A percentile compares a stretch with the other conserved stretches of the same genome.
phyloP scores from a whole-genome alignment of 2,797 vertebrate genomes.

The Scyliorhinus canicula region DNA sequence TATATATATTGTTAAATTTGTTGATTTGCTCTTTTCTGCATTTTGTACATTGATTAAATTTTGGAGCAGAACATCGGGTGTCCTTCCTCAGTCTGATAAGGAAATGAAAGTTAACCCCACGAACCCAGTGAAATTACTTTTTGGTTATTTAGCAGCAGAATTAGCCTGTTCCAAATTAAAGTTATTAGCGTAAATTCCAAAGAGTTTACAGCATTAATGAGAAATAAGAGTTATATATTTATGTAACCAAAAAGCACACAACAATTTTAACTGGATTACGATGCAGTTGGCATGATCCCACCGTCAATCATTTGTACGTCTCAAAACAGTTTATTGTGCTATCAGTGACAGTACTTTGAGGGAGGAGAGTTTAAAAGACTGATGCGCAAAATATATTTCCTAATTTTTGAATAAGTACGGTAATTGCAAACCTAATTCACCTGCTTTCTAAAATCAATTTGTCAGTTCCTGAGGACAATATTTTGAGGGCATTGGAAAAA shows the following conservation, averaged over 20 bases:
- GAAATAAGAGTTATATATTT: background rate
- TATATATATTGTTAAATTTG: conserved; percentile 72
- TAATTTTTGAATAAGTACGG: background rate
- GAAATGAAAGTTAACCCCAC: background rate
- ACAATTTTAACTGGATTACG: background rate
- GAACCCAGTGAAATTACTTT: background rate
- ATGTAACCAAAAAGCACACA: background rate
- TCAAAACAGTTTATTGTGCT: background rate
- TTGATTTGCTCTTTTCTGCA: conserved; percentile 36
- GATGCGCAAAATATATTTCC: background rate
- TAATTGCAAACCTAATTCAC: background rate
- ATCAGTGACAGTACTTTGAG: background rate
- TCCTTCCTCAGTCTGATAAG: background rate
- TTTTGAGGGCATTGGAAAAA: background rate
- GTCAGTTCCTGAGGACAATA: background rate
- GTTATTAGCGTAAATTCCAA: background rate
- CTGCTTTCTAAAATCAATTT: background rate
- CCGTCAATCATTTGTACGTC: background rate
- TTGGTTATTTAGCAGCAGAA: background rate
- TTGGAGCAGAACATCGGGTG: background rate
- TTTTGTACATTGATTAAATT: conserved; percentile 28
- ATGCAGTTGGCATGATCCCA: background rate
- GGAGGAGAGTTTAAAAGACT: background rate
- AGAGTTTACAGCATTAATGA: background rate
- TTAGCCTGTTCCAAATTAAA: background rate